Evolutionary conservation across 2,113 vertebrate genomes (phyloP), one percentile per base, ranked within the genome.

Genomic region (Eurystomus gularis): DNA sequence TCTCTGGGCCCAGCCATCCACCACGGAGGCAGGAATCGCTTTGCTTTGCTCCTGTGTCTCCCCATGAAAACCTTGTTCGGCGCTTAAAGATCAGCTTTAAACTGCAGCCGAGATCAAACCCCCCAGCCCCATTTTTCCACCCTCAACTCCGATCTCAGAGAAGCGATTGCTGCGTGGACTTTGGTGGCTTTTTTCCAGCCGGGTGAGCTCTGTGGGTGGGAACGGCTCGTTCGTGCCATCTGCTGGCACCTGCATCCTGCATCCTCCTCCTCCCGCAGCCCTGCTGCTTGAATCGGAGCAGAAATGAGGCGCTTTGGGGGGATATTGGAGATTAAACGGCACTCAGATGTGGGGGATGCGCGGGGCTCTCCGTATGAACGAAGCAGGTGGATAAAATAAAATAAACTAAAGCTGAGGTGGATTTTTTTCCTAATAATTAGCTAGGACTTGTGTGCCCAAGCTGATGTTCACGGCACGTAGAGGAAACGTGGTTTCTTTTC

Each of bases 221-320:
- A 49, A 20, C 2, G 13, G 85, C 88, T 89, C 66, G 0, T 24
- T 33, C 13, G 2, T 95, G 94, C 96, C 96, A 68, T 58, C 94
- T 90, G 86, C 86, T 15, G 86, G 71, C 42, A 12, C 42, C 42
- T 42, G 42, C 42, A 42, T 42, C 42, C 42, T 15, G 15, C 42
- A 42, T 42, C 42, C 42, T 48, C 23, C 46, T 48, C 44, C 18
- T 54, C 23, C 60, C 3, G 17, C 54, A 2, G 9, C 77, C 13
- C 20, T 12, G 55, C 42, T 19, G 55, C 26, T 3, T 7, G 12
- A n/a, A 44, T 33, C 39, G 4, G 11, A 10, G 49, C 48, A 5
- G 13, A 3, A 7, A 8, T 0, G 4, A 10, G 17, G 37, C 1
- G 0, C 2, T 76, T 64, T 3, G 1, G 28, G 39, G 55, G 4